Evolutionary conservation across 1,140 invertebrate species (phyloP).

Genomic region (Sycobia sp.): DNA sequence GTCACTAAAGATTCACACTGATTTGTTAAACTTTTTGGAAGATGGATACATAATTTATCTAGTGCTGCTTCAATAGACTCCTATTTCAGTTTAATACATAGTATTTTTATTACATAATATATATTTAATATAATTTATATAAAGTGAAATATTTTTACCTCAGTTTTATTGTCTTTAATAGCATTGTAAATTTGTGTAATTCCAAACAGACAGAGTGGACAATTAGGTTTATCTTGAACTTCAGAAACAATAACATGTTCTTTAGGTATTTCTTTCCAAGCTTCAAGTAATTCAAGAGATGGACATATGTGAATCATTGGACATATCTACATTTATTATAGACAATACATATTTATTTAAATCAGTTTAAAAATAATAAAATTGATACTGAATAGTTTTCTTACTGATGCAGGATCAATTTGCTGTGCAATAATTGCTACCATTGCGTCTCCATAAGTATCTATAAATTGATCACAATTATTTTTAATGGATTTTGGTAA

Average conservation of each 20-base stretch:
- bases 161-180: slow-evolving; percentile 72
- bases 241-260: slow-evolving; percentile 63
- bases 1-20: slow-evolving; percentile 81
- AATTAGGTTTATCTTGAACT: slow-evolving; percentile 66
- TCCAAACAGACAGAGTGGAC: slow-evolving; percentile 82
- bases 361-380: no score
- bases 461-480: slow-evolving; percentile 77
- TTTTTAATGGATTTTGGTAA: slow-evolving; percentile 69
- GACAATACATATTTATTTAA: background rate
- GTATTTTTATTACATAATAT: no score
- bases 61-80: slow-evolving; percentile 69
- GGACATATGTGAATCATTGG: slow-evolving; percentile 68
- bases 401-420: slow-evolving; percentile 76
- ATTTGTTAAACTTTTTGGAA: slow-evolving; percentile 67
- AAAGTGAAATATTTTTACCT: slow-evolving; percentile 60
- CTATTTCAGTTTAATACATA: slow-evolving; percentile 8
- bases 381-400: no score
- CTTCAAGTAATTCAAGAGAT: slow-evolving; percentile 49
- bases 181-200: slow-evolving; percentile 72
- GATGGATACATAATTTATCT: slow-evolving; percentile 72
- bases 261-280: slow-evolving; percentile 49
- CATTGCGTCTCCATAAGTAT: slow-evolving; percentile 77
- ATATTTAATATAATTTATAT: background rate
- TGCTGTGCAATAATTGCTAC: slow-evolving; percentile 79
- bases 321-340: slow-evolving; percentile 63